Conservation (phyloP, 2,113 vertebrate genomes). For the Genyomyrus donnyi region DNA sequence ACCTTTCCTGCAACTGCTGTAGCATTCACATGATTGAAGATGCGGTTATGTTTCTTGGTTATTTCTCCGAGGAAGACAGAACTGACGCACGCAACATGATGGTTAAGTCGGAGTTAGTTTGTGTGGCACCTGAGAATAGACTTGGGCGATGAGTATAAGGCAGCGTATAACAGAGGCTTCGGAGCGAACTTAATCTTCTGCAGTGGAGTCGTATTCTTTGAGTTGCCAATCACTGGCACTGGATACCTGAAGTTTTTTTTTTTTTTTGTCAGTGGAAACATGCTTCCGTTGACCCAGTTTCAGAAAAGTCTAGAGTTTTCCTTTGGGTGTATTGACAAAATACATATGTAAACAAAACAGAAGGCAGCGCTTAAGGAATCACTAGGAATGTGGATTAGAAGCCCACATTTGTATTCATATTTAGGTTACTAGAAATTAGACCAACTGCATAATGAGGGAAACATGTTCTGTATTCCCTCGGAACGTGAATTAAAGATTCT, state of each 20-base stretch:
- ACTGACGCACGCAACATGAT: background rate
- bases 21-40: background rate
- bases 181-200: background rate
- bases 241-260: background rate
- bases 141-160: background rate
- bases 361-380: background rate
- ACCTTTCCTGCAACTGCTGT: background rate
- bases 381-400: background rate
- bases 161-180: background rate
- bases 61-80: background rate
- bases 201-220: background rate
- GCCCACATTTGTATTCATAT: background rate
- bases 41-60: background rate
- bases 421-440: conserved; percentile 12
- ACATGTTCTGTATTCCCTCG: conserved; percentile 4
- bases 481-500: conserved; percentile 9
- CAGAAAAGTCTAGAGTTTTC: background rate
- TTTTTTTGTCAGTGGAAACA: conserved; percentile 1
- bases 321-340: background rate
- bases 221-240: background rate
- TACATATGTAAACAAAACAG: background rate
- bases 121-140: background rate
- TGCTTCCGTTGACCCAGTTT: background rate
- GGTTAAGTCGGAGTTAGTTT: background rate
- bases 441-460: background rate